phyloP scores from a whole-genome alignment of 2,113 vertebrate species.

The Indicator maculatus region DNA sequence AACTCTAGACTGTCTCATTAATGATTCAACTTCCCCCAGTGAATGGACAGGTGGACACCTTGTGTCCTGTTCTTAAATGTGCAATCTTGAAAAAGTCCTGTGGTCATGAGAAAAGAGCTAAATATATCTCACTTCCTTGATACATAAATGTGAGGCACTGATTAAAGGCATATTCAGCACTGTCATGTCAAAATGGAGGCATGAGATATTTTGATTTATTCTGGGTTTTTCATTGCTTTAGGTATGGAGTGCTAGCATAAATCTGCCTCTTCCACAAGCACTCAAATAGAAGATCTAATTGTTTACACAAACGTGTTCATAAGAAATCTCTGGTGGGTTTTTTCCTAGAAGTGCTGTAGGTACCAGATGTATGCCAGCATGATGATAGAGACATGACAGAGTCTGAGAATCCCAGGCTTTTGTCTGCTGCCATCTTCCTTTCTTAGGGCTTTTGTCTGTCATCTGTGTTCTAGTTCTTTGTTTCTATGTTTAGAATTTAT shows the following conservation, averaged over 20 bases:
- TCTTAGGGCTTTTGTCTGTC: neutral
- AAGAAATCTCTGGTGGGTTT: neutral
- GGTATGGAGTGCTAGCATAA: neutral
- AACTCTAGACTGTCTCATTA: neutral
- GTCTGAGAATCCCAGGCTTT: neutral
- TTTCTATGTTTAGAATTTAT: neutral
- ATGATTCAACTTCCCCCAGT: neutral
- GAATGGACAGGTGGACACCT: neutral
- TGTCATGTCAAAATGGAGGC: neutral
- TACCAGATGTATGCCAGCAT: neutral
- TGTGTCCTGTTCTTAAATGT: neutral
- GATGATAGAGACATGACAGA: fast-evolving
- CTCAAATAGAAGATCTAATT: neutral
- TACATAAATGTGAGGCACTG: neutral
- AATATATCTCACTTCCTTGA: neutral
- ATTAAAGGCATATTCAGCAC: neutral
- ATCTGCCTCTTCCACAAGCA: neutral
- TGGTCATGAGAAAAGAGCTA: neutral
- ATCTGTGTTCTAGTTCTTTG: neutral
- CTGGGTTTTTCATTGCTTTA: neutral
- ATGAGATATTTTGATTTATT: neutral
- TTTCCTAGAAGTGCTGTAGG: neutral
- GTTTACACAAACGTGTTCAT: neutral
- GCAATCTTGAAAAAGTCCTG: neutral
- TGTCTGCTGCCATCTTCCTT: neutral